Conservation (phyloP, 2,888 invertebrate genomes). For the Xanthorhoe spadicearia region DNA sequence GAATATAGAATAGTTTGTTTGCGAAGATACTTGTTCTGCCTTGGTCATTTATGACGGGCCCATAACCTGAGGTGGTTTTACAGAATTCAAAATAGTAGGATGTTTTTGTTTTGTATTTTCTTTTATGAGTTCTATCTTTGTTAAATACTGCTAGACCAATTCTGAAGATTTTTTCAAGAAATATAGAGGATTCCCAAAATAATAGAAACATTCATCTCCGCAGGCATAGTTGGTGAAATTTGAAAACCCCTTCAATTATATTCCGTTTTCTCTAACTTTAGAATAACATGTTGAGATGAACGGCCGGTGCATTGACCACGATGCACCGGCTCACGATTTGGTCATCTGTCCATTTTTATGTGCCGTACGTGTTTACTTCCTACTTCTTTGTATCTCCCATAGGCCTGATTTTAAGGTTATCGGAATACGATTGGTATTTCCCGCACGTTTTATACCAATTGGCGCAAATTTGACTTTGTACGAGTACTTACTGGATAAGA, state of each 20-base stretch:
- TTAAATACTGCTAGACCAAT: too few relatives aligned
- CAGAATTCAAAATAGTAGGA: too few relatives aligned
- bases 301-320: constrained; percentile 44
- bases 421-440: constrained; percentile 35
- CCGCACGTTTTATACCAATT: constrained; percentile 47
- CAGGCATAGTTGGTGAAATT: neutral
- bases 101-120: too few relatives aligned
- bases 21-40: neutral
- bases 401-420: constrained; percentile 48
- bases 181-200: too few relatives aligned
- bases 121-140: too few relatives aligned
- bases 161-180: too few relatives aligned
- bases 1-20: neutral
- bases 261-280: neutral
- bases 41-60: neutral
- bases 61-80: too few relatives aligned
- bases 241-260: neutral
- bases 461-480: constrained; percentile 44
- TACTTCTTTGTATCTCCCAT: constrained; percentile 54
- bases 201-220: too few relatives aligned
- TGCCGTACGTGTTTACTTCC: constrained; percentile 51
- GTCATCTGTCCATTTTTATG: constrained; percentile 47
- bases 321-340: constrained; percentile 37
- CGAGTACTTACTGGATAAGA: neutral
- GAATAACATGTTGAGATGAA: constrained; percentile 24